A percentile compares a stretch with the other conserved stretches of the same genome.
Evolutionary conservation across 2,888 invertebrate species (phyloP).

Genomic region (Brenthis ino): DNA sequence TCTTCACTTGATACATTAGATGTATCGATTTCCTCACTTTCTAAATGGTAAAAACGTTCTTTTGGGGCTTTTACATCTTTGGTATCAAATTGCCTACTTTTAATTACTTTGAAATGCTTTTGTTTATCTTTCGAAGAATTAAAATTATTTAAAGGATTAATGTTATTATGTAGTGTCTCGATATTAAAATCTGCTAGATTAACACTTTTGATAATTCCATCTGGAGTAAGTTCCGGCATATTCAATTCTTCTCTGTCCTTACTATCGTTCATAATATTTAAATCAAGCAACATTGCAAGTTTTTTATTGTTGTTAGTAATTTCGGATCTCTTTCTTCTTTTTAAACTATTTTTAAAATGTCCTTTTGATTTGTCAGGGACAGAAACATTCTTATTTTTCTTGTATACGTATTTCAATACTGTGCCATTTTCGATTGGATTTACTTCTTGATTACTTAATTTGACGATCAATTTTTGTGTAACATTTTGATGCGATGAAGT

Average conservation of each 20-base stretch:
- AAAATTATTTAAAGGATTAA: conserved; percentile 31
- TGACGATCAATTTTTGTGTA: conserved; percentile 10
- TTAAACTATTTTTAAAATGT: conserved; percentile 61
- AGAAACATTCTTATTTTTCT: conserved; percentile 50
- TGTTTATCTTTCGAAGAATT: conserved; percentile 32
- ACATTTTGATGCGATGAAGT: neutral
- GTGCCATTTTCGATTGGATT: conserved; percentile 49
- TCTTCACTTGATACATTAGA: conserved; percentile 19
- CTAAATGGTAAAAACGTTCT: conserved; percentile 43
- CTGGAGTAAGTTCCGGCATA: conserved; percentile 29
- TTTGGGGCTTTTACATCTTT: conserved; percentile 18
- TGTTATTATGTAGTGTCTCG: conserved; percentile 58
- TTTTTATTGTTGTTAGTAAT: conserved; percentile 3
- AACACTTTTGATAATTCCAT: conserved; percentile 51
- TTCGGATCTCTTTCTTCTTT: conserved; percentile 55
- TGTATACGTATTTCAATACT: conserved; percentile 63
- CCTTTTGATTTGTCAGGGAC: conserved; percentile 52
- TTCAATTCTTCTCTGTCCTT: conserved; percentile 43
- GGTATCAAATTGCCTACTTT: conserved; percentile 18
- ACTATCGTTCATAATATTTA: conserved; percentile 57
- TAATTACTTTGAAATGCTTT: conserved; percentile 37
- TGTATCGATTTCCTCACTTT: conserved; percentile 38
- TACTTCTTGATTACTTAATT: conserved; percentile 26
- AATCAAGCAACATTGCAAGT: neutral
- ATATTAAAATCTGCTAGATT: conserved; percentile 68